Evolutionary conservation across 2,888 invertebrate species (phyloP).

Genomic region (Eulithis testata): DNA sequence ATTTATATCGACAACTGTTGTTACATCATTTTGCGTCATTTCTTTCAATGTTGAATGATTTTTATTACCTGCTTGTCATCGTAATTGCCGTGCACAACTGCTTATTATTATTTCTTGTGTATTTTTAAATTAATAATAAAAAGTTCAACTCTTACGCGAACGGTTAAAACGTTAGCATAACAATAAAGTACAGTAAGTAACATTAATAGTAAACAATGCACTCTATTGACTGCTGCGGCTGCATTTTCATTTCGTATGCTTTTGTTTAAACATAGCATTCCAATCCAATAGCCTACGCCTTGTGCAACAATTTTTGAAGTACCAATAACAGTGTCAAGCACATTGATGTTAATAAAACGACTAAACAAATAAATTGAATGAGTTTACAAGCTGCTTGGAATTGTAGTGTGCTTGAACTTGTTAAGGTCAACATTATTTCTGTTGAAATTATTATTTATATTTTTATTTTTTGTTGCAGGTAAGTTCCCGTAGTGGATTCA

Average conservation of each 20-base stretch:
- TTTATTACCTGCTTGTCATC: not conserved
- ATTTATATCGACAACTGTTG: slow-evolving; percentile 34
- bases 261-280: slow-evolving; percentile 70
- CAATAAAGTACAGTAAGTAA: slow-evolving; percentile 46
- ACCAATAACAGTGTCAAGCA: slow-evolving; percentile 48
- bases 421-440: slow-evolving; percentile 45
- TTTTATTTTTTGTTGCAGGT: slow-evolving; percentile 59
- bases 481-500: slow-evolving; percentile 36
- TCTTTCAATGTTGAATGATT: not conserved
- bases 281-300: slow-evolving; percentile 42
- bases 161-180: slow-evolving; percentile 46
- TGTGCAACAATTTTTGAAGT: slow-evolving; percentile 49
- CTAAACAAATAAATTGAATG: slow-evolving; percentile 51
- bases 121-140: not conserved
- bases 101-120: too few species aligned
- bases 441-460: slow-evolving; percentile 44
- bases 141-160: slow-evolving; percentile 6
- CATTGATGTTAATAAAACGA: slow-evolving; percentile 55
- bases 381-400: slow-evolving; percentile 28
- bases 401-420: slow-evolving; percentile 50
- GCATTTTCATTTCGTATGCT: slow-evolving; percentile 47
- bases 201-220: slow-evolving; percentile 43
- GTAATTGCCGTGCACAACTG: not conserved
- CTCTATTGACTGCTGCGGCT: slow-evolving; percentile 42
- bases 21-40: slow-evolving; percentile 30